A percentile compares a stretch with the other conserved stretches of the same genome.
Evolutionary conservation across 64 coral and sea anemone genomes (phyloP).

Genomic region (Dendrophyllia cribrosa): DNA sequence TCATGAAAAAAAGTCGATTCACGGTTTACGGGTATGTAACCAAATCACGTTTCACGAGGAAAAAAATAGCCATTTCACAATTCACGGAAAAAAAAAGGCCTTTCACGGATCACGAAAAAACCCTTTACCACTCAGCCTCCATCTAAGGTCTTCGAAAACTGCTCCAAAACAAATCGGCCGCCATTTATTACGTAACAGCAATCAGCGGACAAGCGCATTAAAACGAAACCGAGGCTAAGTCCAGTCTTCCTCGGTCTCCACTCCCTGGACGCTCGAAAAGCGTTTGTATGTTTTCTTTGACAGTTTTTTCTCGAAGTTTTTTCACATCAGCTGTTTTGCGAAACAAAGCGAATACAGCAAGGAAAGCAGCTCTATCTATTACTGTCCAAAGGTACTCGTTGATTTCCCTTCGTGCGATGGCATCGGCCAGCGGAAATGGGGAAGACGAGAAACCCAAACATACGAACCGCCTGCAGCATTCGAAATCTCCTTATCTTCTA

Average conservation of each 20-base stretch:
- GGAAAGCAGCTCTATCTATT: background rate
- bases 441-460: constrained; percentile 70
- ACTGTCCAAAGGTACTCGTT: background rate
- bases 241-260: background rate
- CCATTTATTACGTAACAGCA: too few relatives aligned
- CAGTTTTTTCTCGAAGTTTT: background rate
- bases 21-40: too few relatives aligned
- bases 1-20: too few relatives aligned
- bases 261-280: background rate
- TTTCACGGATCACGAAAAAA: too few relatives aligned
- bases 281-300: background rate
- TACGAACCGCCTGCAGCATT: constrained; percentile 88
- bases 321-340: background rate
- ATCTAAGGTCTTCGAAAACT: too few relatives aligned
- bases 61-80: too few relatives aligned
- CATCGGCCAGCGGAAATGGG: constrained; percentile 18
- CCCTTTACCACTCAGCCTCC: too few relatives aligned
- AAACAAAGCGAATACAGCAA: background rate
- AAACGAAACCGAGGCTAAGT: background rate
- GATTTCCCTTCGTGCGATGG: constrained; percentile 37
- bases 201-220: too few relatives aligned
- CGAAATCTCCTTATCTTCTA: constrained; percentile 95
- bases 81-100: too few relatives aligned
- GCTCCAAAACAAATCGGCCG: background rate
- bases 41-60: too few relatives aligned